Conservation (phyloP, 2,888 invertebrate species). For the Calliopum simillimum region DNA sequence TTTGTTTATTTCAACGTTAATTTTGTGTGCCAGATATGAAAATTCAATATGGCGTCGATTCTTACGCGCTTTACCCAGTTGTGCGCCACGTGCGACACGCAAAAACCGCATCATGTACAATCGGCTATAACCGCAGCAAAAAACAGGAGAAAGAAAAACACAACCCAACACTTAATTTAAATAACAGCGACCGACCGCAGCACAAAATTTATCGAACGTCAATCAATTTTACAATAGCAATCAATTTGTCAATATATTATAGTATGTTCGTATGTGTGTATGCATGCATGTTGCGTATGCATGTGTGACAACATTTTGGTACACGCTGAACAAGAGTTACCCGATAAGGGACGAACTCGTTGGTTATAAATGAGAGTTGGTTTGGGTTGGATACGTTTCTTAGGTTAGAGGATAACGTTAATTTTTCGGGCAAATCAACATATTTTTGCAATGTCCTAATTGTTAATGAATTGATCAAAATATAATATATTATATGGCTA, state of each 20-base stretch:
- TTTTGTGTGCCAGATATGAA: neutral
- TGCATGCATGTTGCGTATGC: neutral
- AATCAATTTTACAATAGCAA: slow-evolving; percentile 31
- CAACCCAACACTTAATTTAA: slow-evolving; percentile 23
- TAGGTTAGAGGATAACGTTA: neutral
- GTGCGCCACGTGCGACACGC: slow-evolving; percentile 29
- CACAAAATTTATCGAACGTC: slow-evolving; percentile 32
- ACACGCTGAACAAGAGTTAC: slow-evolving; percentile 21
- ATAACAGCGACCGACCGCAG: slow-evolving; percentile 21
- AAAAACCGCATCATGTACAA: neutral
- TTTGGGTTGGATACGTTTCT: slow-evolving; percentile 5
- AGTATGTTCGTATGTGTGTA: neutral
- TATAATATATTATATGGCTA: no score
- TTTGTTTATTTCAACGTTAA: no score
- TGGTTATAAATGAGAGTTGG: neutral
- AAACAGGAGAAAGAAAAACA: neutral
- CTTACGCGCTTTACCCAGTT: neutral
- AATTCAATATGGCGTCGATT: slow-evolving; percentile 4
- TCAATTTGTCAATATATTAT: slow-evolving; percentile 20
- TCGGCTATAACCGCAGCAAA: neutral
- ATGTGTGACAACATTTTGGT: neutral
- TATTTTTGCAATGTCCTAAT: no score
- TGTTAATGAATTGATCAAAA: no score
- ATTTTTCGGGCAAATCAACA: no score
- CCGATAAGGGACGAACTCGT: slow-evolving; percentile 27